Percentiles rank a stretch among this genome's conserved stretches.
Conservation (phyloP, 2,113 vertebrate species). For the Helogale parvula region DNA sequence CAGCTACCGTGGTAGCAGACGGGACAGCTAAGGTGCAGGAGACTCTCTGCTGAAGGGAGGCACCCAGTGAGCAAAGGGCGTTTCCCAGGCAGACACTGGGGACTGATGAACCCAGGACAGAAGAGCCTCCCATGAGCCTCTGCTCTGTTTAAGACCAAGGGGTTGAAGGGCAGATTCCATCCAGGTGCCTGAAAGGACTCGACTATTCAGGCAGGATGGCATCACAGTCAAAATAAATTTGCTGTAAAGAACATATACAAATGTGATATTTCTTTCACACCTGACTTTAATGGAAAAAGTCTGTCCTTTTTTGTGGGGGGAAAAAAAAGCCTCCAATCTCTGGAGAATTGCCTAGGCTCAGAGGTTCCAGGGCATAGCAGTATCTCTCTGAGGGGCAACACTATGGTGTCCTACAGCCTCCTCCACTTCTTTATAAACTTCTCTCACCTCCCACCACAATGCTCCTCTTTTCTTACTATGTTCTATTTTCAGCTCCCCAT, state of each 20-base stretch:
- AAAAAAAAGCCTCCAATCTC: neutral
- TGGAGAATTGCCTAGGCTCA: neutral
- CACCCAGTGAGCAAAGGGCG: accelerated
- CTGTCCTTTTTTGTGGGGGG: too few relatives aligned
- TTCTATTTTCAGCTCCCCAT: neutral
- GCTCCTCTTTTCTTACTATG: neutral
- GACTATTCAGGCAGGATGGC: neutral
- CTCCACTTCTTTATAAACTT: neutral
- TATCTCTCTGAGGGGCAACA: neutral
- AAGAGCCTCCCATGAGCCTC: neutral
- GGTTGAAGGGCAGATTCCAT: neutral
- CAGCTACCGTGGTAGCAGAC: neutral
- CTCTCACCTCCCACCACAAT: neutral
- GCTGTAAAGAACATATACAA: neutral
- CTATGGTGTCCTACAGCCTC: neutral
- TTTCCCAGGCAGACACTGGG: neutral
- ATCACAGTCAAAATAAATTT: neutral
- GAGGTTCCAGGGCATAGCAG: neutral
- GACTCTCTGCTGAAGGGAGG: neutral
- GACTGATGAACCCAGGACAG: neutral
- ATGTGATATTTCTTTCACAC: neutral
- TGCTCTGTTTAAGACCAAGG: neutral
- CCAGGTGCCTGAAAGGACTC: neutral
- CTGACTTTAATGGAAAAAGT: neutral
- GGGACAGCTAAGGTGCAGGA: neutral